Evolutionary conservation across 2,113 vertebrate genomes (phyloP).

Genomic region (Nettapus auritus): DNA sequence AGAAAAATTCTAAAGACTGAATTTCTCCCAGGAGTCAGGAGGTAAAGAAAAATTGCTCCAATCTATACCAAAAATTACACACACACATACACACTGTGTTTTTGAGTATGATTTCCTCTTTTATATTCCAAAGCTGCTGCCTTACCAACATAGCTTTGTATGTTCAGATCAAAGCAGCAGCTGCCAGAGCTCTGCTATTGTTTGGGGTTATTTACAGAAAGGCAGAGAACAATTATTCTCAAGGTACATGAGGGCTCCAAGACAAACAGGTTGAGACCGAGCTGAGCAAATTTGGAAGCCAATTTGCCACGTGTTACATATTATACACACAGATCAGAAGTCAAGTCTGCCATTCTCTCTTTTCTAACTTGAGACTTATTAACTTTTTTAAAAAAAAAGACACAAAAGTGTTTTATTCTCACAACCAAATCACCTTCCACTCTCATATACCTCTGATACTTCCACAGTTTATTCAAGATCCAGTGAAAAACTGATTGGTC

Average conservation of each 20-base stretch:
- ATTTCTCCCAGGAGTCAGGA: not conserved
- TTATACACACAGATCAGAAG: not conserved
- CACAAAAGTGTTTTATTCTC: not conserved
- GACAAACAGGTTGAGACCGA: conserved; percentile 17
- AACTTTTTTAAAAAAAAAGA: not conserved
- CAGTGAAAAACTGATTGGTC: not conserved
- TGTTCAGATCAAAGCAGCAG: conserved; percentile 4
- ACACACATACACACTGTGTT: not conserved
- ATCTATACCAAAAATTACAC: conserved; percentile 7
- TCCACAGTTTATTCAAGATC: not conserved
- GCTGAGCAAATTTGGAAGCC: not conserved
- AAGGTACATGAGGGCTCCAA: conserved; percentile 1
- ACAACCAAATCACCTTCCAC: not conserved
- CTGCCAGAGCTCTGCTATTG: conserved; percentile 26
- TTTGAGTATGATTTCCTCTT: conserved; percentile 2
- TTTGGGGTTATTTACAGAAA: conserved; percentile 51
- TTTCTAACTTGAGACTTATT: not conserved
- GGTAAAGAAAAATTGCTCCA: conserved; percentile 29
- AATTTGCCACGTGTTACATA: not conserved
- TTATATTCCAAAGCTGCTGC: conserved; percentile 29
- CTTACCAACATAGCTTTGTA: not conserved
- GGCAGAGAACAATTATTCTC: conserved; percentile 49
- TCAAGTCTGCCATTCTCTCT: not conserved
- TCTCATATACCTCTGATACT: not conserved
- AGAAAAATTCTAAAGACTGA: not conserved